phyloP scores from a whole-genome alignment of 2,888 invertebrate species.

The Heliconius ismenius region DNA sequence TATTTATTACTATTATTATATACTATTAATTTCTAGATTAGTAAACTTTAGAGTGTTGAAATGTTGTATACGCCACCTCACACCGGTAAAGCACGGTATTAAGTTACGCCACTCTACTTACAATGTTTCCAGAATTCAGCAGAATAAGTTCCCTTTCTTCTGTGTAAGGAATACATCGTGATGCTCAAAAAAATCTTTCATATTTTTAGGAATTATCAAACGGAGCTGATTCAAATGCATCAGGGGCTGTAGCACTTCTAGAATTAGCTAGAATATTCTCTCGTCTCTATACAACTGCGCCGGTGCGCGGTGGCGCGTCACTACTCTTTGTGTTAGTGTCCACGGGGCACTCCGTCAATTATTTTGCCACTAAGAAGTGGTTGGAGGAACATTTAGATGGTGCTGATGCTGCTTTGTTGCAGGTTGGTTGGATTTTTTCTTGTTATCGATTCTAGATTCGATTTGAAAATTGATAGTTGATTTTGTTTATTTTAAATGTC shows the following conservation, averaged over 20 bases:
- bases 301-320: conserved; percentile 88
- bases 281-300: conserved; percentile 88
- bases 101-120: too few species aligned
- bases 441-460: neutral
- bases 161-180: neutral
- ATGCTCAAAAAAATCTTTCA: neutral
- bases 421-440: conserved; percentile 79
- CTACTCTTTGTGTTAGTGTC: conserved; percentile 94
- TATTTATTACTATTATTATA: too few species aligned
- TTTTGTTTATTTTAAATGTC: too few species aligned
- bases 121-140: too few species aligned
- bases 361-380: conserved; percentile 97
- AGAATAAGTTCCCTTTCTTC: too few species aligned
- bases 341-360: conserved; percentile 94
- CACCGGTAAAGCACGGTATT: too few species aligned
- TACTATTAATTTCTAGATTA: too few species aligned
- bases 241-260: conserved; percentile 92
- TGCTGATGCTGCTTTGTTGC: conserved; percentile 85
- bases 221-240: conserved; percentile 96
- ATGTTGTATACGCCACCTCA: too few species aligned
- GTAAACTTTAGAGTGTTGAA: too few species aligned
- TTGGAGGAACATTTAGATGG: conserved; percentile 95
- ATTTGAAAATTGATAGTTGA: too few species aligned
- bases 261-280: conserved; percentile 95
- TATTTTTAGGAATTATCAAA: conserved; percentile 88